A percentile compares a stretch with the other conserved stretches of the same genome.
Conservation (phyloP, 37 sponge, comb jelly and placozoan genomes). For the Aplysina aerophoba region DNA sequence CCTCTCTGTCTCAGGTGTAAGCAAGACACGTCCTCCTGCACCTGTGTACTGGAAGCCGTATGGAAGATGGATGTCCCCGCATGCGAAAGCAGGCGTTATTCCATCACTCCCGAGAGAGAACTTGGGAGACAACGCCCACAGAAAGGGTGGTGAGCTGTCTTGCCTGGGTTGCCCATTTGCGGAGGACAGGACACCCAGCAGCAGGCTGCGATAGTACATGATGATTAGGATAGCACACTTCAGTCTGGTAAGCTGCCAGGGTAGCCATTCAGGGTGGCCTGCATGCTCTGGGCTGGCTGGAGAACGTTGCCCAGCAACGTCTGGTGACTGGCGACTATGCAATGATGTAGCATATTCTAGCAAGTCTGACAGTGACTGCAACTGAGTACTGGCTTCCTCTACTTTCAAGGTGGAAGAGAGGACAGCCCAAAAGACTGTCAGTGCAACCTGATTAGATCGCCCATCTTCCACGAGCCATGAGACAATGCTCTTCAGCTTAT, state of each 20-base stretch:
- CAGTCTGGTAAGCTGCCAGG: neutral
- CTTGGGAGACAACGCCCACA: neutral
- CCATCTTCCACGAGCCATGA: neutral
- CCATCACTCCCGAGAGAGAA: neutral
- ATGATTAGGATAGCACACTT: neutral
- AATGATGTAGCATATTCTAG: neutral
- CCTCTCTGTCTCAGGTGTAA: neutral
- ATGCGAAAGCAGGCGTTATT: neutral
- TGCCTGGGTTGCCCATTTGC: too few relatives aligned
- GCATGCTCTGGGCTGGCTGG: too few relatives aligned
- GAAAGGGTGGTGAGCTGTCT: neutral
- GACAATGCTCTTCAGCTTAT: neutral
- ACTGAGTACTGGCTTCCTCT: neutral
- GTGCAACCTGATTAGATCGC: neutral
- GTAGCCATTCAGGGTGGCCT: neutral
- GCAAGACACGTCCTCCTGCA: neutral
- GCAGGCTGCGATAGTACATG: conserved; percentile 1
- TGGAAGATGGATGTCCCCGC: neutral
- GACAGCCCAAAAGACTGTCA: conserved; percentile 3
- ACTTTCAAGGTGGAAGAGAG: neutral
- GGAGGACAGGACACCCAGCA: neutral
- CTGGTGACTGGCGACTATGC: neutral
- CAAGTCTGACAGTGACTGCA: conserved; percentile 1
- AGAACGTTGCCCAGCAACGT: neutral
- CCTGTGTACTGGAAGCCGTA: conserved; percentile 27